Base-by-base conservation (phyloP, 1,140 invertebrate genomes). In the Drosophila varians region DNA sequence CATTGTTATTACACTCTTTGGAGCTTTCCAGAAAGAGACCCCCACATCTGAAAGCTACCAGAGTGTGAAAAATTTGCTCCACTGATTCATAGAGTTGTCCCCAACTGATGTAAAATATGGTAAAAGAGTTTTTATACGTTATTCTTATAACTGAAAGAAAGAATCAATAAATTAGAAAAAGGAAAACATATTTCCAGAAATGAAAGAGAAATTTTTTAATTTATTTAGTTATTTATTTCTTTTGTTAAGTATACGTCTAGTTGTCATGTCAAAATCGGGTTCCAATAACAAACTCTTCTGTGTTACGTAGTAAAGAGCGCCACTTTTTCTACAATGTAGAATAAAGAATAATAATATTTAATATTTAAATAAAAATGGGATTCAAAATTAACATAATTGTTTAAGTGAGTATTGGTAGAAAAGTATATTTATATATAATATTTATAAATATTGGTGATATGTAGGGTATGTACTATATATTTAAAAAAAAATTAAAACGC, bases 21-120 rank as follows among this genome's bases (percentile, higher is more conserved):
- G 46, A 51, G 21, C 18, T 49, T 43, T 61, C 57, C 12, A 58
- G 36, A 43, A 7, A 7, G 38, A 55, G 57, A 61, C 9, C 19
- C 12, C 2, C 7, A 8, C 9, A 8, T 14, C 6, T 8, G 14
- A n/a, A 12, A 9, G 26, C 14, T 57, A 45, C 19, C 12, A 47
- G 18, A 55, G 49, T 4, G 18, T 3, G 40, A 25, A 7, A 5
- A 34, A 23, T 9, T 7, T 4, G 1, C 23, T 3, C 3, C 19
- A 12, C 6, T 18, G 19, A 18, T 1, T 43, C 3, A 5, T 9
- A 57, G 51, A 12, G 57, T 34, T 61, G 26, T 16, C 57, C 57
- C 9, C 9, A 25, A 11, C 9, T 16, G 23, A 1, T 11, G 6
- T 23, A 4, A 28, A 0, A 6, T 28, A 21, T 23, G 40, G 3